Base-by-base conservation (phyloP, 2,888 invertebrate genomes). In the Cryptocephalus moraei region DNA sequence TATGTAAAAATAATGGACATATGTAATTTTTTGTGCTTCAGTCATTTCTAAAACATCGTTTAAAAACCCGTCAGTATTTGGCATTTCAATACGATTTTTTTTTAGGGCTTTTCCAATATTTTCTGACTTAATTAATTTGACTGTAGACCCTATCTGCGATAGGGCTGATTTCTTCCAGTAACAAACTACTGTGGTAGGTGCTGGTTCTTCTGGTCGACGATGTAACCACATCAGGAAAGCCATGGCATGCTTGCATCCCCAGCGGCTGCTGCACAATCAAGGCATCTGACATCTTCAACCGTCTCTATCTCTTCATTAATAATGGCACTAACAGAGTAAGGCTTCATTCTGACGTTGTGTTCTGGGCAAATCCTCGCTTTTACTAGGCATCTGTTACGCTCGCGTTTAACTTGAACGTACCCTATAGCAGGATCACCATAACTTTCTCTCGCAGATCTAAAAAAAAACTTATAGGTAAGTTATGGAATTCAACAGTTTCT, bases 311-410 rank as follows among this genome's bases (percentile, higher is more conserved):
- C 36, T 51, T 56, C 56, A 46, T 54, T 43, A 14, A 48, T 43
- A 34, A 49, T 36, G 33, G 49, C 14, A 8, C 33, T 46, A 12
- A 53, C 53, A 40, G 33, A 33, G 33, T 56, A 56, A 8, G 43
- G 34, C 33, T 49, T 54, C 9, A 32, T 49, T 44, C 45, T 47
- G 9, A 54, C 42, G 41, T 52, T 57, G 34, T 57, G 55, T 45
- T 59, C 57, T 13, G 56, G 59, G 39, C 52, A 53, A 11, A 60
- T 47, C 48, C 50, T 49, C 12, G 47, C 51, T 51, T 57, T 57
- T 2, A 59, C 50, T 36, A 43, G 55, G 47, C 58, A 61, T 13
- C 54, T 33, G 14, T 49, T 44, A 31, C 43, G 41, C 11, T 51
- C 46, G 34, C 58, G 43, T 41, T 51, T 50, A 4, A 59, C 43